Base-by-base conservation (phyloP, 1,140 invertebrate genomes). In the Eurytemora carolleeae region DNA sequence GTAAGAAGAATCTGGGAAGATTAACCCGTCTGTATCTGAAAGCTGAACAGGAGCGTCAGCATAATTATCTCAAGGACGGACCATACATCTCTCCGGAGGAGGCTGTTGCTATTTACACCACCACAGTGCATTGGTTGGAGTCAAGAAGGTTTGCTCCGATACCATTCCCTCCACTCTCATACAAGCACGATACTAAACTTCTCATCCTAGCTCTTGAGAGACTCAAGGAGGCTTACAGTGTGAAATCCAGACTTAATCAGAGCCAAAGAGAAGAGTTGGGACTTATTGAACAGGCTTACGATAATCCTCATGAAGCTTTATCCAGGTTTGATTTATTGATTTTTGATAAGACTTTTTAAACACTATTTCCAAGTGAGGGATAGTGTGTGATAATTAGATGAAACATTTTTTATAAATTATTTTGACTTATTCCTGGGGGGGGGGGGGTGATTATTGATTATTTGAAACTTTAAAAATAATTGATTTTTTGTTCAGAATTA, bases 11-110 rank as follows among this genome's bases (percentile, higher is more conserved):
- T 77, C 78, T 99, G 53, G 96, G 96, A 3, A 78, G 95, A 23
- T 75, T 99, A 2, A 99, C 96, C 0, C 78, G 96, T 58, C 76
- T 99, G 0, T 99, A 98, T 70, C 74, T 99, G 44, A 99, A 99
- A 75, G 87, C 95, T 1, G 96, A 99, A 73, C 96, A 99, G 74
- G 96, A 99, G 73, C 75, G 96, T 25, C 96, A 99, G 68, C 95
- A 99, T 69, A 99, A 99, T 73, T 99, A 98, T 72, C 75, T 98
- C 63, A 99, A 95, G 79, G 93, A 99, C 75, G 96, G 96, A 57
- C 96, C 96, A 0, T 99, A 99, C 74, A 96, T 98, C 66, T 94
- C 90, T 15, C 91, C 95, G 2, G 96, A 99, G 73, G 96, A 99
- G 80, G 95, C 94, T 24, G 95, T 99, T 54, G 95, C 95, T 19